Base-by-base conservation (phyloP, 1,140 invertebrate species). In the Ptiloglossa arizonensis region DNA sequence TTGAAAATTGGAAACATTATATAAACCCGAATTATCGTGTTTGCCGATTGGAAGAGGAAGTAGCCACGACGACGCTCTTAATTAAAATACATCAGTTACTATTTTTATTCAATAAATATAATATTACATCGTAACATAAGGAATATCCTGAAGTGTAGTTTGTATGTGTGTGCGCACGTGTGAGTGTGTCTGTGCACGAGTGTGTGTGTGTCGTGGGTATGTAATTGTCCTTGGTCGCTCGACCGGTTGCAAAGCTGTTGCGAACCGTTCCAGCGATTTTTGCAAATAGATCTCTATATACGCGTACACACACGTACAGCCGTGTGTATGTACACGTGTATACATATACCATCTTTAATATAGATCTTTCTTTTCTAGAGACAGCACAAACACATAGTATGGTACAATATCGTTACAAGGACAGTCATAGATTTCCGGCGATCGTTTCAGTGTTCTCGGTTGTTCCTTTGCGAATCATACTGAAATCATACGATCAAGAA, bases 61-160 rank as follows among this genome's bases (percentile, higher is more conserved):
- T 11, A n/a, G 24, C n/a, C 54, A 72, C 22, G 32, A 83, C 67
- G 66, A 59, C 27, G 32, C 52, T 32, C 35, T 69, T 71, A 73
- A 82, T 86, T 74, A 86, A 88, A 88, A 87, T 87, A 88, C 72
- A 79, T 83, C 85, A 87, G 74, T 87, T 81, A 83, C 79, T 89
- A 88, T 82, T 59, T 87, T 88, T 89, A 88, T 87, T 88, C 80
- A 89, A 89, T 89, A 89, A 89, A 89, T 89, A 89, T 88, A 88
- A 86, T 87, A 81, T 87, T 89, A 89, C 87, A 89, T 87, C 46
- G 70, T 87, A 88, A 88, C 86, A 76, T 81, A 88, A 88, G 81
- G 80, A 87, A 86, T 87, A 86, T 81, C 79, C 72, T 80, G 79
- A 75, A 19, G 50, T n/a, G 32, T 38, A n/a, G n/a, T n/a, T n/a